Evolutionary conservation across 2,797 vertebrate genomes (phyloP).

Genomic region (Microctenopoma steveboyesi): DNA sequence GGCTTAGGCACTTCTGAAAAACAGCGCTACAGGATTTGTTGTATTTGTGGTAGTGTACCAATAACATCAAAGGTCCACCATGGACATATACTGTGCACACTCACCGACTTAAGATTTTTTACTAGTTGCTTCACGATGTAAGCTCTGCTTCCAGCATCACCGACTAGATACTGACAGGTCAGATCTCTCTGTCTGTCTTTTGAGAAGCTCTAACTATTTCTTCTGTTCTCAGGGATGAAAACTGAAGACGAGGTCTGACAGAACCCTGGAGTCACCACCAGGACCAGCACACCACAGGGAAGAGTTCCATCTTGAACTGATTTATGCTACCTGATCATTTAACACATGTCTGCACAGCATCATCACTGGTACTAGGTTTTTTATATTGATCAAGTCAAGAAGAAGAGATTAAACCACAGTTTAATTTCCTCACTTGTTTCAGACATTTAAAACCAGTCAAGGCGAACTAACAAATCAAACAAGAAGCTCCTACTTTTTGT

Average conservation of each 20-base stretch:
- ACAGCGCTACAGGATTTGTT: background rate
- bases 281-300: background rate
- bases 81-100: background rate
- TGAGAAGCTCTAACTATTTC: background rate
- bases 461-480: conserved; percentile 1
- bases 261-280: background rate
- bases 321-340: background rate
- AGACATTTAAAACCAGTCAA: background rate
- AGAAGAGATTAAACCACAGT: conserved; percentile 6
- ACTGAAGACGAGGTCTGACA: conserved; percentile 7
- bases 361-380: background rate
- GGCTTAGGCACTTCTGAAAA: background rate
- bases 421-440: background rate
- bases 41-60: background rate
- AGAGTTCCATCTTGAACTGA: background rate
- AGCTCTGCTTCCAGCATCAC: background rate
- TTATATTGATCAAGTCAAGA: background rate
- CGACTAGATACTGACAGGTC: too few species aligned
- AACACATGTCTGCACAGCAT: background rate
- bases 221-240: conserved; percentile 30
- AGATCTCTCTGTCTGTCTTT: background rate
- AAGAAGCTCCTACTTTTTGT: background rate
- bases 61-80: background rate
- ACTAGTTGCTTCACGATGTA: background rate
- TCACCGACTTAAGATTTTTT: background rate